Evolutionary conservation across 1,140 invertebrate species (phyloP).

Genomic region (Danaus plexippus): DNA sequence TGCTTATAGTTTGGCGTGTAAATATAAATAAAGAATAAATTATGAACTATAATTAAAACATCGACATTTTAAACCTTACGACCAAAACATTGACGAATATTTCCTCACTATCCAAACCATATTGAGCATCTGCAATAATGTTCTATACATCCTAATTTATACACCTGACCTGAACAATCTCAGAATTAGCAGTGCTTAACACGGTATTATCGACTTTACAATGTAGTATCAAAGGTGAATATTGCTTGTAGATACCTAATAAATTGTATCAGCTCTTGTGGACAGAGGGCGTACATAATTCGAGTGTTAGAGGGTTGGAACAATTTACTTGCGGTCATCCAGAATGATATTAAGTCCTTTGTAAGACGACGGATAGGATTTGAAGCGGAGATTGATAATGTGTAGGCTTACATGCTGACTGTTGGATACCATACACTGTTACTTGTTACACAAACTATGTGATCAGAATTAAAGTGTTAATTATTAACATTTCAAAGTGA

Average conservation of each 20-base stretch:
- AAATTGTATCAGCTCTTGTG: constrained; percentile 15
- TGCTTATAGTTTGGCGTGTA: no score
- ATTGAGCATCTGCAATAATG: constrained; percentile 12
- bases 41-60: no score
- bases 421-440: no score
- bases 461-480: neutral
- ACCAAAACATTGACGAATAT: no score
- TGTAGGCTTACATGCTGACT: neutral
- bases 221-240: neutral
- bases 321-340: constrained; percentile 26
- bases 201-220: constrained; percentile 6
- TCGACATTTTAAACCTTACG: no score
- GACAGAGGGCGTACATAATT: constrained; percentile 26
- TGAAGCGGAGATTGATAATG: constrained; percentile 7
- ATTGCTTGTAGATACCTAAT: neutral
- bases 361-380: constrained; percentile 16
- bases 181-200: neutral
- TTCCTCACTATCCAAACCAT: no score
- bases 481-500: neutral
- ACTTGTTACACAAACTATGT: no score
- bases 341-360: constrained; percentile 26
- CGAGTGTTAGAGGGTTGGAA: constrained; percentile 13
- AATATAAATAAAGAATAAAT: no score
- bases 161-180: constrained; percentile 11
- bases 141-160: constrained; percentile 17